Percentiles rank a stretch among this genome's conserved stretches.
Conservation (phyloP, 2,888 invertebrate species). For the Nomada ferruginata region DNA sequence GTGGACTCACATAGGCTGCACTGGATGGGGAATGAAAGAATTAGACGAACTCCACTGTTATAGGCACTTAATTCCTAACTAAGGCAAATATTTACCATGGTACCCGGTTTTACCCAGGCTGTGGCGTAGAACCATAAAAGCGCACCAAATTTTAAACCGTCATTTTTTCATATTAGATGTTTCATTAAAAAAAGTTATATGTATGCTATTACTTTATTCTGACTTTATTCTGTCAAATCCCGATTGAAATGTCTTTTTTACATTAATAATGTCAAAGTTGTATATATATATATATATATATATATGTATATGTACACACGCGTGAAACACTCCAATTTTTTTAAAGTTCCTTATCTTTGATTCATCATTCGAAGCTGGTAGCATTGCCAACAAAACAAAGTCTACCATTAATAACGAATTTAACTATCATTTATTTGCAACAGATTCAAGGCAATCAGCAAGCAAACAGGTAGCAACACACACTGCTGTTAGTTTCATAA, state of each 20-base stretch:
- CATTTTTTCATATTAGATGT: background rate
- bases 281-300: no score
- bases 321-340: no score
- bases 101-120: constrained; percentile 3
- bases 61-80: background rate
- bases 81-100: background rate
- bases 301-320: no score
- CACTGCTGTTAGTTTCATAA: background rate
- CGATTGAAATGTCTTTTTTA: no score
- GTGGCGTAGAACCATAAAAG: background rate
- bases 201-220: background rate
- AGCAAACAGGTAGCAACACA: background rate
- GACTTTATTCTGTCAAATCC: background rate
- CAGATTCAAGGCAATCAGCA: background rate
- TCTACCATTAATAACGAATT: background rate
- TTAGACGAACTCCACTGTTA: background rate
- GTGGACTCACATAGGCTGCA: no score
- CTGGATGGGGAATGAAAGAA: background rate
- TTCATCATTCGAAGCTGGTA: background rate
- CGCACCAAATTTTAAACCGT: background rate
- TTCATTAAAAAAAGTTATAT: background rate
- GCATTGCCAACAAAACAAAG: background rate
- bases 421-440: background rate
- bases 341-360: background rate
- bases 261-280: no score